Percentiles rank a stretch among this genome's conserved stretches.
Evolutionary conservation across 1,140 invertebrate genomes (phyloP).

Genomic region (Sinella curviseta): DNA sequence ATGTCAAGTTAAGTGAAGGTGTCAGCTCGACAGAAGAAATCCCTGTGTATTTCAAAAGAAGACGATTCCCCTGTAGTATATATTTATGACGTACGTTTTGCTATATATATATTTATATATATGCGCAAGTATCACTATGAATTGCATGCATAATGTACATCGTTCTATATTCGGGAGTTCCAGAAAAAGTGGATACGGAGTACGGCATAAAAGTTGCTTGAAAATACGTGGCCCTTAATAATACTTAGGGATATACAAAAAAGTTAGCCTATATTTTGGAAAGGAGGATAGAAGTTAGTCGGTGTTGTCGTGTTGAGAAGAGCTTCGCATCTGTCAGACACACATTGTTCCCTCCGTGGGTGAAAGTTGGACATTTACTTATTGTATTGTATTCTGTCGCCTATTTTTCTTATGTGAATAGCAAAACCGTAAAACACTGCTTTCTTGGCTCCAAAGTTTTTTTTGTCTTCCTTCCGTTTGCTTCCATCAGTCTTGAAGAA

Average conservation of each 20-base stretch:
- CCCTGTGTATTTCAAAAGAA: not conserved
- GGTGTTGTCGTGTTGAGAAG: slow-evolving; percentile 10
- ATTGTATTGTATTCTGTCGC: slow-evolving; percentile 13
- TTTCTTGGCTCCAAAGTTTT: slow-evolving; percentile 2
- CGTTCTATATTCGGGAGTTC: too few relatives aligned
- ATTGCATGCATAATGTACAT: too few relatives aligned
- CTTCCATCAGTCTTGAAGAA: not conserved
- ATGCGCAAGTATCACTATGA: too few relatives aligned
- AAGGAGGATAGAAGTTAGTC: not conserved
- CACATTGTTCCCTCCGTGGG: slow-evolving; percentile 12
- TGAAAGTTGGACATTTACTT: slow-evolving; percentile 13
- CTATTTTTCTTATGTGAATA: not conserved
- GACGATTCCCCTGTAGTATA: not conserved
- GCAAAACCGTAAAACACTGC: not conserved
- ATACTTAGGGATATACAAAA: not conserved
- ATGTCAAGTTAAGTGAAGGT: slow-evolving; percentile 8
- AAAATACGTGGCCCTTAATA: not conserved
- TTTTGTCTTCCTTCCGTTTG: slow-evolving; percentile 1
- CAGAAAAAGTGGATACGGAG: too few relatives aligned
- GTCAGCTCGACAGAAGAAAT: slow-evolving; percentile 1
- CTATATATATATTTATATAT: too few relatives aligned
- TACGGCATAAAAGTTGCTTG: too few relatives aligned
- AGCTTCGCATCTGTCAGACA: slow-evolving; percentile 13
- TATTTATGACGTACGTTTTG: too few relatives aligned
- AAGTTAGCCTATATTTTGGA: not conserved